Base-by-base conservation (phyloP, 2,113 vertebrate species). In the Ancistrus triradiatus region DNA sequence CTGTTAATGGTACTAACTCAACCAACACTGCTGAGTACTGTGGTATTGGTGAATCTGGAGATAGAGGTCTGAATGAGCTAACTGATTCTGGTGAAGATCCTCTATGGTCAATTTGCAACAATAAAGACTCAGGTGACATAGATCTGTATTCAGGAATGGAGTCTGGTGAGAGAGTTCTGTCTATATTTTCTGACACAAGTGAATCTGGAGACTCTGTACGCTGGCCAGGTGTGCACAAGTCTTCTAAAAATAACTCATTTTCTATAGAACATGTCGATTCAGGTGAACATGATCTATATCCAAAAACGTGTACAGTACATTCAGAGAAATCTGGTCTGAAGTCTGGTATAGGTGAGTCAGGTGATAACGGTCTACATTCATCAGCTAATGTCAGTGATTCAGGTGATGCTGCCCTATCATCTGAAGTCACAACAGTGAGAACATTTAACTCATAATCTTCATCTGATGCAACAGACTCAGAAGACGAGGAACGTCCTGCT, bases 291-390 rank as follows among this genome's bases (percentile, higher is more conserved):
- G 57, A 70, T 49, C 59, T 59, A 14, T 57, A 22, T 24, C 19
- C 7, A 50, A 24, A 49, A 9, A 31, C 1, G 38, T 61, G 38
- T 37, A 55, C 50, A 47, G 11, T 4, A 10, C 7, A 35, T n/a
- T 35, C 24, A 27, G 11, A 3, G 3, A 43, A n/a, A 11, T 22
- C 43, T 43, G 47, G 2, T 17, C 7, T 55, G 17, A 70, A 65
- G 3, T 66, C 70, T 13, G 69, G 65, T 62, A 82, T 52, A 5
- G 74, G 78, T 3, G 78, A 83, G 55, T 81, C 81, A 59, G 64
- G 62, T 11, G 53, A 73, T 35, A 75, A 59, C 18, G 33, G 40
- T 11, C 63, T 61, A 6, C 60, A 64, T 19, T 75, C 66, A 64
- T 66, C 35, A 40, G 11, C 51, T 50, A 52, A 58, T 28, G 24